These are phyloP conservation scores for Sceliomorpha sp. DNA, from an alignment of 2,888 invertebrate genomes.

Conservation along the genomic window DNA sequence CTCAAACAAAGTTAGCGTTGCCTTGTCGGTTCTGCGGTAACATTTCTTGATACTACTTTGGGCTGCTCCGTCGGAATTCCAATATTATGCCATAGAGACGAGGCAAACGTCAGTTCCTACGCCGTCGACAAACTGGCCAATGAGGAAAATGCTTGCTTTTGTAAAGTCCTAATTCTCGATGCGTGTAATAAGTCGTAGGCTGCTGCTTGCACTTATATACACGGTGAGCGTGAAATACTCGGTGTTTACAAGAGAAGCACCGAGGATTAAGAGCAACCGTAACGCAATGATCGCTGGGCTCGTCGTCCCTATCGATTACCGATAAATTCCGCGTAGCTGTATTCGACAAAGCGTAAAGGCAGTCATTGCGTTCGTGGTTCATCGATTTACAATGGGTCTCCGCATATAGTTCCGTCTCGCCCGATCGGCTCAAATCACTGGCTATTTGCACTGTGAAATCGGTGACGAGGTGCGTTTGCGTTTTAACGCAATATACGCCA, in stretches of 20 bases:
- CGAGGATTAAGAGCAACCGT: slow-evolving; percentile 15
- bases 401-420: slow-evolving; percentile 62
- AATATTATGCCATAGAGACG: no score
- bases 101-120: no score
- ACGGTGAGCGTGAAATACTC: no score
- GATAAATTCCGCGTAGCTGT: slow-evolving; percentile 69
- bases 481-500: no score
- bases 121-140: no score
- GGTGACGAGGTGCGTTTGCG: slow-evolving; percentile 49
- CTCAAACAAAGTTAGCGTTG: no score
- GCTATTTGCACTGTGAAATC: slow-evolving; percentile 57
- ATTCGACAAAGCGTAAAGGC: slow-evolving; percentile 68
- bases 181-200: no score
- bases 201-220: no score
- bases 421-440: slow-evolving; percentile 54
- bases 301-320: slow-evolving; percentile 64
- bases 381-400: slow-evolving; percentile 67
- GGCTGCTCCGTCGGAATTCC: no score
- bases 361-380: slow-evolving; percentile 70
- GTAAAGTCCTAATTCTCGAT: no score
- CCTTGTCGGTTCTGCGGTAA: no score
- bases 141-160: background rate
- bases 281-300: slow-evolving; percentile 17
- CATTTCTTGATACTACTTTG: no score
- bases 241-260: slow-evolving; percentile 6